Conservation (phyloP, 2,113 vertebrate genomes). For the Melanerpes aurifrons region DNA sequence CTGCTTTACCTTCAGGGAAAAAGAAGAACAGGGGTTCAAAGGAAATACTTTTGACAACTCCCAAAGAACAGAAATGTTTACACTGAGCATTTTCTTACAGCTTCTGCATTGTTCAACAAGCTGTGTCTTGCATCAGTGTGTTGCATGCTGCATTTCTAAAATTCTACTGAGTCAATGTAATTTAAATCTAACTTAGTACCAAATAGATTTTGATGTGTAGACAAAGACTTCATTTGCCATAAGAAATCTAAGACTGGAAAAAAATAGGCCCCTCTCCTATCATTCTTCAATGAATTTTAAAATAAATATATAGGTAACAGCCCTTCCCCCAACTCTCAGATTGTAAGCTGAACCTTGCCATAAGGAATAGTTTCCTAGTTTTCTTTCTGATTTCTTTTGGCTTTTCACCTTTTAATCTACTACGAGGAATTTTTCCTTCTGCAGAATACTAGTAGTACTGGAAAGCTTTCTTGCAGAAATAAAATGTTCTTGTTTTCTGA, state of each 20-base stretch:
- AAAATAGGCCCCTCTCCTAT: neutral
- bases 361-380: slow-evolving; percentile 29
- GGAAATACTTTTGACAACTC: neutral
- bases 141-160: neutral
- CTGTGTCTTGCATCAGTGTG: neutral
- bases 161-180: neutral
- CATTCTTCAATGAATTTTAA: neutral
- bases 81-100: neutral
- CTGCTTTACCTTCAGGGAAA: neutral
- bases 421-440: slow-evolving; percentile 42
- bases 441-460: slow-evolving; percentile 60
- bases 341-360: neutral
- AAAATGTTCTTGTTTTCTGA: slow-evolving; percentile 68
- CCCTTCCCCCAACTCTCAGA: neutral
- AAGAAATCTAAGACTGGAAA: neutral
- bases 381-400: slow-evolving; percentile 38
- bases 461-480: slow-evolving; percentile 61
- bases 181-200: neutral
- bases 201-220: neutral
- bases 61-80: neutral
- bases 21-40: neutral
- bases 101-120: neutral
- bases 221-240: neutral
- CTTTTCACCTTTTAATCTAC: slow-evolving; percentile 51
- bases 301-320: neutral